Base-by-base conservation (phyloP, 1,140 invertebrate species). In the Cherax quadricarinatus region DNA sequence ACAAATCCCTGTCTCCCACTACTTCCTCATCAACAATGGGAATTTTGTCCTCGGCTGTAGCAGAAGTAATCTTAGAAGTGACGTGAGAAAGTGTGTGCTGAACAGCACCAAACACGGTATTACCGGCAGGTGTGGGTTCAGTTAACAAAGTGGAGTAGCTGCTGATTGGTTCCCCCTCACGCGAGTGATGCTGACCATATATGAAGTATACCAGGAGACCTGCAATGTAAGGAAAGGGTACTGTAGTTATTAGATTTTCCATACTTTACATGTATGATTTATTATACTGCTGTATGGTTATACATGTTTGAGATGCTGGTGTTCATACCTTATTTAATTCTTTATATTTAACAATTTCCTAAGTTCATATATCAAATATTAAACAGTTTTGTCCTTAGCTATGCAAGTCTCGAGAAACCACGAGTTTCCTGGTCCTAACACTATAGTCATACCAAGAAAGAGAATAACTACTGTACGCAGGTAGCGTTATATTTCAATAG, bases 191-290 rank as follows among this genome's bases (percentile, higher is more conserved):
- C 48, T 98, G 97, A 0, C 98, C 98, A 94, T 98, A 98, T 0
- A 97, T 95, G 95, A 99, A 98, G 94, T 99, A 99, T 18, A 98
- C 96, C 21, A 98, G 95, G 83, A 98, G 96, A 91, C 98, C 97
- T 98, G 95, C 24, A 93, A 96, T 95, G 21, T 5, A 5, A 66
- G 62, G 18, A 16, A 12, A 14, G 93, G 92, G 1, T 79, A 75
- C 4, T 24, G 6, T 48, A 24, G 30, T 18, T 3, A 79, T 79
- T 24, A 79, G n/a, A 3, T 79, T 18, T 66, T 66, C 16, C 16
- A 60, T 1, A 10, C 16, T 10, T 60, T 60, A 10, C 1, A 60
- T 60, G 16, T 60, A 60, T 60, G 9, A 60, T 60, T 16, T 60
- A 16, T 41, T 41, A 41, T 41, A 41, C 30, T 41, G 2, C 2